Evolutionary conservation across 1,140 invertebrate genomes (phyloP), one percentile per base, ranked within the genome.

Genomic region (Drosophila varians): DNA sequence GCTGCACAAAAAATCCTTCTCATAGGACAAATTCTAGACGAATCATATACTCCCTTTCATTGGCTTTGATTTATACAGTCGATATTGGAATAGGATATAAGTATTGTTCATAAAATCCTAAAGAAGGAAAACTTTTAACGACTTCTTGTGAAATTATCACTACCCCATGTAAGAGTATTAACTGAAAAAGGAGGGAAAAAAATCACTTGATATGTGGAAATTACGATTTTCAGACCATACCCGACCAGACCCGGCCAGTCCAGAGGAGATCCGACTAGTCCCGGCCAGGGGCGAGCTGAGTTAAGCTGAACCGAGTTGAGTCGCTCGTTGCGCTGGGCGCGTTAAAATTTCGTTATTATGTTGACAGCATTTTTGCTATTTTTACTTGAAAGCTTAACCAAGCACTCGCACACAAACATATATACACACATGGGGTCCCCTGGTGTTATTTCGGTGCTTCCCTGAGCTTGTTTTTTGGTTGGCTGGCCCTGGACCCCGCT

Each of bases 291-390:
- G 14, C 12, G 21, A 9, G 23, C 11, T 19, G 21, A 19, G 28
- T 38, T 14, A 38, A 38, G 36, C 36, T 38, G 36, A 38, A 38
- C n/a, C 14, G n/a, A 52, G 46, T 36, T 65, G 54, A 48, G 46
- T 38, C n/a, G 54, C 43, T 77, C 38, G 65, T 61, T 70, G 74
- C 66, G 80, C 82, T 77, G 53, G 42, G 83, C 83, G 82, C 83
- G 82, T 87, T 87, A 87, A 87, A 87, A 87, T 77, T 86, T 87
- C 82, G 82, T 87, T 87, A 88, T 87, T 87, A 87, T 87, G 82
- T 87, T 87, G 82, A 87, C 82, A 87, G 82, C 64, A 77, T 72
- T 87, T 87, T 87, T 87, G 82, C 82, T 87, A 87, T 87, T 87
- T 87, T 87, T 87, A 87, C 77, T 87, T 69, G 82, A 87, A 87